Evolutionary conservation across 2,797 vertebrate genomes (phyloP), one percentile per base, ranked within the genome.

Genomic region (Girardinus metallicus): DNA sequence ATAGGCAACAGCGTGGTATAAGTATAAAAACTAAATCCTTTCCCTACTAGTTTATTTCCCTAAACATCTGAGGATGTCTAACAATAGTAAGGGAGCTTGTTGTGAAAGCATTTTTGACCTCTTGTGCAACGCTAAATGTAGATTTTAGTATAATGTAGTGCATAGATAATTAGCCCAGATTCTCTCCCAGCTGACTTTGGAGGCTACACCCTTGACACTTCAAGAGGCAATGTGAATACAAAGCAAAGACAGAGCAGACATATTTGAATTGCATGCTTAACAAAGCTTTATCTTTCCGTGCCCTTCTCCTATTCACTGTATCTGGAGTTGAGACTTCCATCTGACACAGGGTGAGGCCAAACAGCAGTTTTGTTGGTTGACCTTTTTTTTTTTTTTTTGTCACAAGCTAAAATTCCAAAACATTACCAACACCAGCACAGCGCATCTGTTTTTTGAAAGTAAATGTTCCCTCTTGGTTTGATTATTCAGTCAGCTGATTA

Each of bases 401-500:
- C 34, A 53, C 8, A 9, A 60, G 51, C 34, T 34, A 26, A 44
- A 68, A 71, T 26, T 12, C 1, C 2, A 29, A 44, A 13, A 26
- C 62, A 55, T 16, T 4, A 4, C 29, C n/a, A 76, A 75, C 10
- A 62, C 3, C 55, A 21, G 46, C 18, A 53, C 41, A 87, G 41
- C 43, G 12, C 72, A 60, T 49, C 18, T 49, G 46, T 13, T n/a
- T 81, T 47, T 76, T 75, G 47, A 71, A 53, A 34, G 49, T 12
- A 39, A 62, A 71, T 79, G 83, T 79, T 9, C 73, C 57, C 55
- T 43, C 6, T 2, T 46, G 62, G 47, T 75, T 82, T n/a, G 23
- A 62, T 73, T 73, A 79, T 73, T 62, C 71, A 73, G 43, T 21
- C 31, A 47, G 8, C 44, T 73, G 39, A 73, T 73, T 79, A 73